Conservation (phyloP, 1,140 invertebrate species). For the Drosophila pectinifera region DNA sequence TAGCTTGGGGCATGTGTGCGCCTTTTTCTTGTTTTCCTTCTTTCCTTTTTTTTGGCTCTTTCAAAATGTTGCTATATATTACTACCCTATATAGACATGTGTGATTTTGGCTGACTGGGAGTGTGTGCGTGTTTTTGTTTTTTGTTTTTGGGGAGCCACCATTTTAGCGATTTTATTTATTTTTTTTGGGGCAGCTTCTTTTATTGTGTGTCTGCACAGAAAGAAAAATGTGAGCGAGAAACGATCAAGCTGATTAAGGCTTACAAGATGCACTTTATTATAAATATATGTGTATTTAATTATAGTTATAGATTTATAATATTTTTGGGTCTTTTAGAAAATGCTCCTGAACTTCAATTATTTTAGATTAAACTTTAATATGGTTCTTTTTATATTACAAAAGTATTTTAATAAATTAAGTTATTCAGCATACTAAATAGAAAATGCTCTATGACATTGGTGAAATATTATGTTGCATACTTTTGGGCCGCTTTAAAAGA, state of each 20-base stretch:
- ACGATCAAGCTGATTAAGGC: not conserved
- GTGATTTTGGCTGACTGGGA: conserved; percentile 25
- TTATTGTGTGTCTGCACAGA: conserved; percentile 39
- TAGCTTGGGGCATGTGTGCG: conserved; percentile 73
- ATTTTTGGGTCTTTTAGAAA: not conserved
- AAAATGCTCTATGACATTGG: too few species aligned
- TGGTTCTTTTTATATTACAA: not conserved
- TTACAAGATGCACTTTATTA: not conserved
- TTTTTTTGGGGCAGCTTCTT: conserved; percentile 54
- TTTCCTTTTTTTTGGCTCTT: conserved; percentile 26
- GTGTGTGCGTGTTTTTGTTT: conserved; percentile 24
- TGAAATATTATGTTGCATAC: too few species aligned
- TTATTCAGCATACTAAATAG: too few species aligned
- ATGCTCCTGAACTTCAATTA: not conserved
- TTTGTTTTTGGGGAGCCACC: conserved; percentile 37
- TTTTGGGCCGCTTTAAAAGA: too few species aligned
- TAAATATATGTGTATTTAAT: too few species aligned
- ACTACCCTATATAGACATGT: conserved; percentile 70
- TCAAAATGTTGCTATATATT: conserved; percentile 50
- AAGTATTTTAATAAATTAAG: too few species aligned
- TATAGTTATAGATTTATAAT: too few species aligned
- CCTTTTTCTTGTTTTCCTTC: conserved; percentile 46
- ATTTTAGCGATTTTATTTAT: conserved; percentile 47
- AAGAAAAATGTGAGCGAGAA: not conserved
- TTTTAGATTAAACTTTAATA: not conserved